Percentiles rank a stretch among this genome's conserved stretches.
phyloP scores from a whole-genome alignment of 2,797 vertebrate genomes.

The Perdix hodgsoniae region DNA sequence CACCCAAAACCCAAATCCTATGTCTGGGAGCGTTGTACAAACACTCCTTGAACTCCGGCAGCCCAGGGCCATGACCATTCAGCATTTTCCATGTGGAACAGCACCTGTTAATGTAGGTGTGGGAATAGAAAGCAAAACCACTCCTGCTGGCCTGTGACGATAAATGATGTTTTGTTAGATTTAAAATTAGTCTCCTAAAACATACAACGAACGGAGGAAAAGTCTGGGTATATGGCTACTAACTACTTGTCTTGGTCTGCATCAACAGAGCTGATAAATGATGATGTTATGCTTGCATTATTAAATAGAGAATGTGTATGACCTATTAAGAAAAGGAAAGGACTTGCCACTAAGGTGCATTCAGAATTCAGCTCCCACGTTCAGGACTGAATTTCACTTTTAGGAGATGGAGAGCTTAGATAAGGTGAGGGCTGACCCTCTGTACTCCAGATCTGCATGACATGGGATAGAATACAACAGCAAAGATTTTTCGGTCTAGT shows the following conservation, averaged over 20 bases:
- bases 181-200: constrained; percentile 23
- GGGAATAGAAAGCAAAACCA: not conserved
- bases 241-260: not conserved
- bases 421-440: not conserved
- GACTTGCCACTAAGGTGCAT: not conserved
- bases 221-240: not conserved
- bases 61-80: not conserved
- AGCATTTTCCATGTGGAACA: constrained; percentile 5
- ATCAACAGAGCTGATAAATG: not conserved
- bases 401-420: not conserved
- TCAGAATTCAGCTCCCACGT: not conserved
- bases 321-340: not conserved
- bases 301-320: not conserved
- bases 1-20: not conserved
- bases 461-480: not conserved
- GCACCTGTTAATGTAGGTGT: not conserved
- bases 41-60: not conserved
- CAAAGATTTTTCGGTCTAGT: not conserved
- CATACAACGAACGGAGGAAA: not conserved
- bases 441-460: not conserved
- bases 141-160: not conserved
- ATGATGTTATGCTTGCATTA: not conserved
- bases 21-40: not conserved
- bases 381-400: not conserved
- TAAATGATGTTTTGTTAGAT: not conserved